Percentiles rank a stretch among this genome's conserved stretches.
Evolutionary conservation across 1,140 invertebrate species (phyloP).

Genomic region (Pteromalus puparum): DNA sequence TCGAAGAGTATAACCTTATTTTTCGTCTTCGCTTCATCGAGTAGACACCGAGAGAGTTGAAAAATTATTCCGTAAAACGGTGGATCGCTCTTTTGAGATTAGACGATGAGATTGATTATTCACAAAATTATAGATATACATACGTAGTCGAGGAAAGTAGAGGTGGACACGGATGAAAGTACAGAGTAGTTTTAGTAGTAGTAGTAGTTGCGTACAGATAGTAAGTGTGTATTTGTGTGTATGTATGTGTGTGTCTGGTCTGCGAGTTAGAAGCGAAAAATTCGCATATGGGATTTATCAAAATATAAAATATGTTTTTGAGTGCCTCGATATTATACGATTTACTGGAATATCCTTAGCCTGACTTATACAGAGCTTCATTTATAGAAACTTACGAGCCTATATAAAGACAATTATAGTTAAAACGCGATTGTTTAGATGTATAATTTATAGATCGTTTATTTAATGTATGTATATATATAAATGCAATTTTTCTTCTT

Average conservation of each 20-base stretch:
- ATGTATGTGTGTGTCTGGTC: background rate
- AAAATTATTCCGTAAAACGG: background rate
- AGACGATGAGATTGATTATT: constrained; percentile 7
- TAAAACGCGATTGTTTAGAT: constrained; percentile 1
- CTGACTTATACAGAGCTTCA: background rate
- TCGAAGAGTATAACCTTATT: background rate
- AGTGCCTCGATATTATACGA: background rate
- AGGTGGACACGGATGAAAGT: background rate
- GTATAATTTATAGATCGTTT: background rate
- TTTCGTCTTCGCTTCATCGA: constrained; percentile 30
- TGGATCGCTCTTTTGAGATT: constrained; percentile 5
- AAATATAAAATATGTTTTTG: constrained; percentile 30
- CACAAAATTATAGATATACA: constrained; percentile 35
- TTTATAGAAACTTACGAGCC: constrained; percentile 14
- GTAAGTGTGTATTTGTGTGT: background rate
- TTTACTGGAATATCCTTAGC: background rate
- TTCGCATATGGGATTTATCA: constrained; percentile 1
- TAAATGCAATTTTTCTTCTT: background rate
- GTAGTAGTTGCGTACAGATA: background rate
- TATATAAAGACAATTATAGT: background rate
- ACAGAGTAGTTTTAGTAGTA: background rate
- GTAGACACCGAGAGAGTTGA: constrained; percentile 9
- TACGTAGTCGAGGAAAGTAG: background rate
- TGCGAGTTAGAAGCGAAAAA: constrained; percentile 2
- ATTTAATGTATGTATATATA: constrained; percentile 8